These are phyloP conservation scores for Mesembrinibis cayennensis DNA, from an alignment of 2,113 vertebrate genomes.

Conservation along the genomic window DNA sequence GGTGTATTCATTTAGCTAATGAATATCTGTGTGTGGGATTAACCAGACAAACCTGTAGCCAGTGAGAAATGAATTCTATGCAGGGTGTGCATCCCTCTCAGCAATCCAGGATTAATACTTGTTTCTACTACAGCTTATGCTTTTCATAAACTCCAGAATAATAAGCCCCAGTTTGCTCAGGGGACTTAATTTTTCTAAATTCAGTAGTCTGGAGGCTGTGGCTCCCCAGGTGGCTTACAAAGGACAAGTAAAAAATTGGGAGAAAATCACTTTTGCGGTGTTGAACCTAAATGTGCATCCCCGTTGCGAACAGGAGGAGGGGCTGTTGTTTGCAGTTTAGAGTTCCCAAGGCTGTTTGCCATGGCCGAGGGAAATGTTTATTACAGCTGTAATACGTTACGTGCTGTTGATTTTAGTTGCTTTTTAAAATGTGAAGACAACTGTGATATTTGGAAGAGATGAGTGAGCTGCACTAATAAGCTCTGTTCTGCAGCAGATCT, in stretches of 20 bases:
- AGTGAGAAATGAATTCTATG: neutral
- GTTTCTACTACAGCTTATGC: neutral
- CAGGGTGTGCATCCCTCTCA: conserved; percentile 2
- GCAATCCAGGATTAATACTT: neutral
- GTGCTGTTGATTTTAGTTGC: conserved; percentile 36
- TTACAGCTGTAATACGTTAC: neutral
- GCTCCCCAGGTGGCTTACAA: neutral
- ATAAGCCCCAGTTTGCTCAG: neutral
- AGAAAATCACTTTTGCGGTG: neutral
- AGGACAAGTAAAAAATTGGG: neutral
- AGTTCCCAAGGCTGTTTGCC: neutral
- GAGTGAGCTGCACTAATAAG: neutral
- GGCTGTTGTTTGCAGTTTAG: conserved; percentile 44
- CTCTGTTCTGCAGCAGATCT: neutral
- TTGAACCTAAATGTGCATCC: neutral
- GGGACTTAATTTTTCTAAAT: neutral
- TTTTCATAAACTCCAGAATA: neutral
- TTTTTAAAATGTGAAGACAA: conserved; percentile 54
- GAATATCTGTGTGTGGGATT: neutral
- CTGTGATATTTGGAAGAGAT: neutral
- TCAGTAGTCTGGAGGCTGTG: neutral
- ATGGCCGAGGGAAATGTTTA: neutral
- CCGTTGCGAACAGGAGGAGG: conserved; percentile 29
- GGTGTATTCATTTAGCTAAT: conserved; percentile 14
- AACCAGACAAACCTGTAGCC: conserved; percentile 46